phyloP scores from a whole-genome alignment of 2,888 invertebrate genomes.

The Machimus rusticus region DNA sequence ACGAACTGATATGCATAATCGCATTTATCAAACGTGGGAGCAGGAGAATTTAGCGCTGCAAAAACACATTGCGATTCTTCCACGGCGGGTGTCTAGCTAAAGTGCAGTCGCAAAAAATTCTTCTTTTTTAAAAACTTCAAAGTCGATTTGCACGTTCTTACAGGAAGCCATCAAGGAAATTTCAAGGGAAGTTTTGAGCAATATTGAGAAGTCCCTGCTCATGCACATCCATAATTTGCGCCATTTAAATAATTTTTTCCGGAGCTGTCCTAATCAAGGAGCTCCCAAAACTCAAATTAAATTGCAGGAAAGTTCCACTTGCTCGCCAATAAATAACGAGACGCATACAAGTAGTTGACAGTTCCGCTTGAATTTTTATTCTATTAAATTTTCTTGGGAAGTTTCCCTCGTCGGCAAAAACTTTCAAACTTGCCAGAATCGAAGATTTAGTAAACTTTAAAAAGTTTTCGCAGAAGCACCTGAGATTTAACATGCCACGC shows the following conservation, averaged over 20 bases:
- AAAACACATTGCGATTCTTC: neutral
- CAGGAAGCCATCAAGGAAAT: neutral
- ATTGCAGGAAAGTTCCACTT: conserved; percentile 25
- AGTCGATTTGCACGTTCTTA: neutral
- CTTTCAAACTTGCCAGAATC: conserved; percentile 40
- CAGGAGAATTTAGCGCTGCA: neutral
- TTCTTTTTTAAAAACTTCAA: neutral
- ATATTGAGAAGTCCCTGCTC: neutral
- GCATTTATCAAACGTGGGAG: neutral
- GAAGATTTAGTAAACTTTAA: conserved; percentile 46
- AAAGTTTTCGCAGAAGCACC: conserved; percentile 44
- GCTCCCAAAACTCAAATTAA: conserved; percentile 7
- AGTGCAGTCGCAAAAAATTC: neutral
- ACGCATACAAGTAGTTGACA: conserved; percentile 41
- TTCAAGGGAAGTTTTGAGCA: neutral
- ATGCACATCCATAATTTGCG: neutral
- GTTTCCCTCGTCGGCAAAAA: conserved; percentile 23
- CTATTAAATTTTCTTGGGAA: conserved; percentile 45
- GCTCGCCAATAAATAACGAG: conserved; percentile 42
- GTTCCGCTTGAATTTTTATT: conserved; percentile 44
- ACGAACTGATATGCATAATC: neutral
- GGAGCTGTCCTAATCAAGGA: neutral
- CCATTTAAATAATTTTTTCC: neutral
- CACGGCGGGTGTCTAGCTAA: neutral
- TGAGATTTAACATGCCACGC: conserved; percentile 44